Base-by-base conservation (phyloP, 2,888 invertebrate species). In the Phlogophora meticulosa region DNA sequence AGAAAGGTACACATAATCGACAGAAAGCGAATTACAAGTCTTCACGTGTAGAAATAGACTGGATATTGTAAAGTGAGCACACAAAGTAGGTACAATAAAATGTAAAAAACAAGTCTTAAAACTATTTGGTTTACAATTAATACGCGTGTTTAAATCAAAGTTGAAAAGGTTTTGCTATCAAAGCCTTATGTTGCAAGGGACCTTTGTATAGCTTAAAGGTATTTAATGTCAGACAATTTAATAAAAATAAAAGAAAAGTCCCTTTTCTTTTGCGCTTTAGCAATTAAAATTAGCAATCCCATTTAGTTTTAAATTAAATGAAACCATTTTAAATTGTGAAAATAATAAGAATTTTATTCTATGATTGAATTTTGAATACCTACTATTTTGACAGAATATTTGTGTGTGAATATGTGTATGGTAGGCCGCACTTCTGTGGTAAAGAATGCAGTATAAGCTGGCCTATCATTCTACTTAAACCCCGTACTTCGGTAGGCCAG, bases 91-190 rank as follows among this genome's bases (percentile, higher is more conserved):
- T n/a, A n/a, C n/a, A n/a, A n/a, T n/a, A n/a, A n/a, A n/a, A n/a
- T n/a, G n/a, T n/a, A n/a, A n/a, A n/a, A n/a, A n/a, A n/a, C n/a
- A n/a, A n/a, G n/a, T n/a, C n/a, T n/a, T n/a, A n/a, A n/a, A n/a
- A n/a, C n/a, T n/a, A n/a, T n/a, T n/a, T n/a, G n/a, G n/a, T n/a
- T n/a, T n/a, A n/a, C n/a, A n/a, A n/a, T n/a, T n/a, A n/a, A n/a
- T 10, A 28, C 28, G 4, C 10, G 48, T 17, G 17, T 24, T 40
- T 45, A 7, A 51, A 34, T 45, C n/a, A 52, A 61, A 46, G 13
- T 34, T 40, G 32, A 34, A 71, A 68, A 52, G 51, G 15, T 45
- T 62, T 22, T 49, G 13, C n/a, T 20, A 45, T 52, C n/a, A 52
- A 62, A 68, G 32, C 11, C 20, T 40, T 17, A n/a, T 46, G 9